Conservation (phyloP, 1,140 invertebrate species). For the Micrasema longulum region DNA sequence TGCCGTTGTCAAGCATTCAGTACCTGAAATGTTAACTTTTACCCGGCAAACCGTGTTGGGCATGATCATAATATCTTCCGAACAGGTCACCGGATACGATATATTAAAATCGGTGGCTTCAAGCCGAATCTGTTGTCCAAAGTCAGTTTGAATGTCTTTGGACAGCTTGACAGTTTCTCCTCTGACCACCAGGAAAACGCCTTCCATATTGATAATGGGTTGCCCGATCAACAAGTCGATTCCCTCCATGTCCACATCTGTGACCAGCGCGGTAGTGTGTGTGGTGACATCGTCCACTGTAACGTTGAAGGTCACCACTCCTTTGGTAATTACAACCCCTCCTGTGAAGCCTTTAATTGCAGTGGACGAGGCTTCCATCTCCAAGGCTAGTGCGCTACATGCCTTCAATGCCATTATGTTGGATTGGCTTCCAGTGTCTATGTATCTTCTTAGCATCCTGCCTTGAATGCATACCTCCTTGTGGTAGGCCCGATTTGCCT, state of each 20-base stretch:
- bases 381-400: neutral
- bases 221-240: neutral
- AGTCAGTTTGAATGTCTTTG: neutral
- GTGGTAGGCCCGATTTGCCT: neutral
- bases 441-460: neutral
- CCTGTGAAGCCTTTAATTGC: neutral
- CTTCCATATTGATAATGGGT: neutral
- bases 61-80: neutral
- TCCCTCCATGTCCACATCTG: neutral
- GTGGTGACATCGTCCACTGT: neutral
- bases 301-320: neutral
- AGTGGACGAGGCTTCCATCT: neutral
- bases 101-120: neutral
- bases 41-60: neutral
- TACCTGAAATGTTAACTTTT: neutral
- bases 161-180: too few species aligned
- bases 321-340: neutral
- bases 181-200: neutral
- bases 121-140: neutral
- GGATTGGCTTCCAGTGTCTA: constrained; percentile 7
- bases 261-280: neutral
- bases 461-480: neutral
- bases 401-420: neutral
- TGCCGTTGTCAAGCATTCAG: neutral
- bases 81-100: neutral